Evolutionary conservation across 2,113 vertebrate genomes (phyloP), one percentile per base, ranked within the genome.

Genomic region (Harpagus bidentatus): DNA sequence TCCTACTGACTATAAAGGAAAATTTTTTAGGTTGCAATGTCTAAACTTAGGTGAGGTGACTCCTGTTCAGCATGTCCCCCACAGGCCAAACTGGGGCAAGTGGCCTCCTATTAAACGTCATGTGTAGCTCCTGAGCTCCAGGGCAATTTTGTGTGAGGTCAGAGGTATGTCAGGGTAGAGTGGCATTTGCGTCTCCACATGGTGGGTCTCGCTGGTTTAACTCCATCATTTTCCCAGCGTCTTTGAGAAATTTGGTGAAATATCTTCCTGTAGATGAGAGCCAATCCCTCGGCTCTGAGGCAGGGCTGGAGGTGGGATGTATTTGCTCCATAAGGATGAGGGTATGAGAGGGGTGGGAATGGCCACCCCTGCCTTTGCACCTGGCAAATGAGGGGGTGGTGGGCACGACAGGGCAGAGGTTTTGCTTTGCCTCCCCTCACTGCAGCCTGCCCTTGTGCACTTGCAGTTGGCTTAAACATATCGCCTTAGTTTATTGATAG

Each of bases 241-340:
- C n/a, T 42, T n/a, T 38, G 20, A 63, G 38, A 42, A 61, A 47
- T n/a, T 5, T 29, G 34, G 15, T n/a, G 34, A 36, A 56, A 45
- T 3, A 6, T 32, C 29, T n/a, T 59, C 43, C 15, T 43, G 43
- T 9, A 56, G 66, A 16, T 0, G 8, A 34, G 32, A 38, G 32
- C 17, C 1, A 12, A 36, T 26, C 14, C 40, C 34, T 52, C 28
- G 4, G 36, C 29, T n/a, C 23, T 56, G 61, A 61, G 47, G 43
- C 55, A 81, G 42, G 26, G 38, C 36, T 45, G 67, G 31, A 45
- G 25, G 43, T 29, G 43, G 50, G 48, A 48, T 0, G 4, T 18
- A 16, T 43, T 63, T 31, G 3, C 21, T 25, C 23, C 16, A 3
- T n/a, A 32, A 22, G 15, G 38, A 48, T 0, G 1, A 42, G 61